A percentile compares a stretch with the other conserved stretches of the same genome.
Conservation (phyloP, 2,888 invertebrate species). For the Hypomecis punctinalis region DNA sequence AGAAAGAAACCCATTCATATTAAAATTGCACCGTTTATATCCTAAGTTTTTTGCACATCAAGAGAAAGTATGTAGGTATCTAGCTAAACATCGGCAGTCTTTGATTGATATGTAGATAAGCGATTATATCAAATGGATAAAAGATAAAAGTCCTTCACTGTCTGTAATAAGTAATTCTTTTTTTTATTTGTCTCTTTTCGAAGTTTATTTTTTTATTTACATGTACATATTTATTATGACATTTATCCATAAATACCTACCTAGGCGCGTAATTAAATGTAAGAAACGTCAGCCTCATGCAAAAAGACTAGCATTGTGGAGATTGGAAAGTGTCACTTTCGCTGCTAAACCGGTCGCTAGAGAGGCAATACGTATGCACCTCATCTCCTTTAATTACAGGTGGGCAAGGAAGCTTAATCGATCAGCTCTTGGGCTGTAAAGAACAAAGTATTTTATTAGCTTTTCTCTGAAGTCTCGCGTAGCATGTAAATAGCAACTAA, state of each 20-base stretch:
- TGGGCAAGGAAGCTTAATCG: conserved; percentile 4
- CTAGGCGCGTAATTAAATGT: conserved; percentile 30
- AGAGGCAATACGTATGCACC: conserved; percentile 21
- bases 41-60: conserved; percentile 8
- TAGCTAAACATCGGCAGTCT: neutral
- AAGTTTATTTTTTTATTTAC: neutral
- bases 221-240: neutral
- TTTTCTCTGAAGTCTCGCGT: neutral
- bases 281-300: conserved; percentile 50
- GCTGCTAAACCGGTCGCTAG: conserved; percentile 49
- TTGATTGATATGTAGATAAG: conserved; percentile 3
- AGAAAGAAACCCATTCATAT: no score
- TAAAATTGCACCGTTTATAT: neutral
- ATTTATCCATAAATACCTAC: neutral
- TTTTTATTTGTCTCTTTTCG: neutral
- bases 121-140: no score
- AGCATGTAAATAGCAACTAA: no score
- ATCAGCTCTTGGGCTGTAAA: neutral
- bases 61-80: conserved; percentile 18
- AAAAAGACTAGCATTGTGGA: conserved; percentile 55
- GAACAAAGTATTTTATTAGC: neutral
- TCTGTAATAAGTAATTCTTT: no score
- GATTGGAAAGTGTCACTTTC: conserved; percentile 72
- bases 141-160: no score
- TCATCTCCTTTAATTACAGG: conserved; percentile 30